phyloP scores from a whole-genome alignment of 2,888 invertebrate genomes.

The Furcula furcula region DNA sequence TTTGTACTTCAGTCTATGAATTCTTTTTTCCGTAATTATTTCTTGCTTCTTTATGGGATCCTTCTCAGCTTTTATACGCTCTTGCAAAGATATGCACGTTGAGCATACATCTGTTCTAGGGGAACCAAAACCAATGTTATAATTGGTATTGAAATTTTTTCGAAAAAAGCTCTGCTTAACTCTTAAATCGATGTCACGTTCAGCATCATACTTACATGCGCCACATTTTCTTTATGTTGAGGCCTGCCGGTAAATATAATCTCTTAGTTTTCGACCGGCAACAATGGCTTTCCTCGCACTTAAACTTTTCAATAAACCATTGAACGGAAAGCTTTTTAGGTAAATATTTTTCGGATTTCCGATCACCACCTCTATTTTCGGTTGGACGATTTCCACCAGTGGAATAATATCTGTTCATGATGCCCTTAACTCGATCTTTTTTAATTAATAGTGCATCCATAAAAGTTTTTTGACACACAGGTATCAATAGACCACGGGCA shows the following conservation, averaged over 20 bases:
- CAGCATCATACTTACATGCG: too few species aligned
- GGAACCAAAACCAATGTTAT: constrained; percentile 20
- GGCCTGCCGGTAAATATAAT: constrained; percentile 8
- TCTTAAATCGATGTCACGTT: too few species aligned
- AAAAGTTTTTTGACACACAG: too few species aligned
- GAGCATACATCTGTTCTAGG: constrained; percentile 18
- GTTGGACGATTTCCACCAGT: not conserved
- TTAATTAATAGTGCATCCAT: too few species aligned
- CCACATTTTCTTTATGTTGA: constrained; percentile 23
- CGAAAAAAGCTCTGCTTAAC: constrained; percentile 16
- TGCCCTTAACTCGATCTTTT: constrained; percentile 4
- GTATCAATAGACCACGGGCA: too few species aligned
- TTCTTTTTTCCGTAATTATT: constrained; percentile 17
- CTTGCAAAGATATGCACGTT: constrained; percentile 13
- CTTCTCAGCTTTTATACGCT: constrained; percentile 17
- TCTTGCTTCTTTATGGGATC: constrained; percentile 11
- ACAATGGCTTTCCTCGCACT: not conserved
- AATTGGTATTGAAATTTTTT: constrained; percentile 12
- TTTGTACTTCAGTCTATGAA: constrained; percentile 18
- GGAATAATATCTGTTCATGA: constrained; percentile 3
- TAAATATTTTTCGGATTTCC: not conserved
- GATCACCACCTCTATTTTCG: constrained; percentile 6
- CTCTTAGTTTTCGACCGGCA: constrained; percentile 4
- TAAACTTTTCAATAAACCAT: not conserved
- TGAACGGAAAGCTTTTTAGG: constrained; percentile 1